Percentiles rank a stretch among this genome's conserved stretches.
phyloP scores from a whole-genome alignment of 2,113 vertebrate species.

The Morone chrysops region DNA sequence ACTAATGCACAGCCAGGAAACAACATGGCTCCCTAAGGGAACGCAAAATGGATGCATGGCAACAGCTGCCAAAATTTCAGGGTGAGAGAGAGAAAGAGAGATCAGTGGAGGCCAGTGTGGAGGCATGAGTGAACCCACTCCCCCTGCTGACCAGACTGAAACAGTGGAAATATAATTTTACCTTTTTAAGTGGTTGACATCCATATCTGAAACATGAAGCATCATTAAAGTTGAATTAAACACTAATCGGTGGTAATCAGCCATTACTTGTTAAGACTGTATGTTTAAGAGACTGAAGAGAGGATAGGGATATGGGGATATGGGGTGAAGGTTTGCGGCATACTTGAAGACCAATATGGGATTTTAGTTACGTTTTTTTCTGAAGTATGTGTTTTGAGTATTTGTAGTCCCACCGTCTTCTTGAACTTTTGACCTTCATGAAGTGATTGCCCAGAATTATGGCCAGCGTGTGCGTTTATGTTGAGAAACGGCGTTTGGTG shows the following conservation, averaged over 20 bases:
- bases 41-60: constrained; percentile 58
- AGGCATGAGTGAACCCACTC: neutral
- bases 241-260: neutral
- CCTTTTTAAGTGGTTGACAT: neutral
- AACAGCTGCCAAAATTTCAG: constrained; percentile 67
- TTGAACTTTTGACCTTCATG: constrained; percentile 13
- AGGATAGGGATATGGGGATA: neutral
- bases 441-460: neutral
- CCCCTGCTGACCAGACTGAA: neutral
- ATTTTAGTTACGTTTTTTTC: neutral
- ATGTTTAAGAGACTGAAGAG: neutral
- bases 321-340: neutral
- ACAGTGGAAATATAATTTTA: neutral
- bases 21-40: constrained; percentile 64
- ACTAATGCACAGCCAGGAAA: constrained; percentile 61
- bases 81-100: constrained; percentile 9
- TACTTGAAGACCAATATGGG: neutral
- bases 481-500: neutral
- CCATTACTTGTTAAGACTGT: no score
- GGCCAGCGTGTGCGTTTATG: constrained; percentile 3
- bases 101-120: constrained; percentile 1
- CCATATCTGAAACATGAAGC: neutral
- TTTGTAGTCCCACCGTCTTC: neutral
- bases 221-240: neutral
- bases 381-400: neutral